These are phyloP conservation scores for Meloe dianella DNA, from an alignment of 2,888 invertebrate genomes.

Conservation along the genomic window DNA sequence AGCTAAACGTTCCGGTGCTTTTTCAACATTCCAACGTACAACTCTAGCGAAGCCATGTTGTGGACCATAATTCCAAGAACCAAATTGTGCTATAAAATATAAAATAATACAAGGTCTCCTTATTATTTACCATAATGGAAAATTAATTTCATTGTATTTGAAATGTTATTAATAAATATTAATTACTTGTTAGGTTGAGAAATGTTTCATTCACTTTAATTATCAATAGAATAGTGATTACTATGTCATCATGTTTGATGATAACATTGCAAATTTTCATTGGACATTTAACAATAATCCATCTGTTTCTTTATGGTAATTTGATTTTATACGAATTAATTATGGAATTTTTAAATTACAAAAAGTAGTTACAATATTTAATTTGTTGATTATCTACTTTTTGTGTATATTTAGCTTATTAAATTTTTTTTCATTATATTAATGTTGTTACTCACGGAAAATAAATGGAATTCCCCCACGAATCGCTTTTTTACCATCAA, in stretches of 20 bases:
- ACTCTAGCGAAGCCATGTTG: constrained; percentile 96
- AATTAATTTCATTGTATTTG: background rate
- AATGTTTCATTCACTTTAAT: background rate
- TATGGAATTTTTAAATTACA: background rate
- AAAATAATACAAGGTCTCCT: background rate
- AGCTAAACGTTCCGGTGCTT: constrained; percentile 84
- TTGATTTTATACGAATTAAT: background rate
- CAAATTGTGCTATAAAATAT: constrained; percentile 82
- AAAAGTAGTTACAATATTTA: background rate
- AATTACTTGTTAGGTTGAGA: background rate
- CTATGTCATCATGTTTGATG: background rate
- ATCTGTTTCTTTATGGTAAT: background rate
- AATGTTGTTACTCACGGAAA: constrained; percentile 81
- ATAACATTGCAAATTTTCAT: background rate
- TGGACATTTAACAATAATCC: background rate
- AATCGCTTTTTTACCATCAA: constrained; percentile 95
- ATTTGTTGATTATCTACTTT: background rate
- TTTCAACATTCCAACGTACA: constrained; percentile 89
- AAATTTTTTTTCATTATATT: constrained; percentile 7
- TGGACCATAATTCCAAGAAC: constrained; percentile 92
- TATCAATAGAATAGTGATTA: background rate
- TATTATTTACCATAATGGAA: background rate
- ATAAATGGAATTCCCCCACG: constrained; percentile 96
- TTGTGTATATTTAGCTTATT: background rate
- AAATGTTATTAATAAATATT: no score